Base-by-base conservation (phyloP, 2,113 vertebrate genomes). In the Pluvialis apricaria region DNA sequence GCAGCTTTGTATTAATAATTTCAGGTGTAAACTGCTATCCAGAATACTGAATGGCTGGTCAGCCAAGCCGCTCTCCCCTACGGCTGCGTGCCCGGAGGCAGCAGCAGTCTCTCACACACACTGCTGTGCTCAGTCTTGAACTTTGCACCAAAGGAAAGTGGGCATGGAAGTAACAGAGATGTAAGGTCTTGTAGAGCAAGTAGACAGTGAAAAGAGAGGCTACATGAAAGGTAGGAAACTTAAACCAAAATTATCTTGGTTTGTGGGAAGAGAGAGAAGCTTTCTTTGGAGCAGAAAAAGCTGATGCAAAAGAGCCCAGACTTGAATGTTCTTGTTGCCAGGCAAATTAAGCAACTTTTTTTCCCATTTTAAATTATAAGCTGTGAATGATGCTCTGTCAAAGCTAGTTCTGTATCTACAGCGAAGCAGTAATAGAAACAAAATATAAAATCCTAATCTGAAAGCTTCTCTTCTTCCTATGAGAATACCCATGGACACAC, bases 301-400 rank as follows among this genome's bases (percentile, higher is more conserved):
- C 13, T 45, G 36, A 91, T 86, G 24, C 13, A 58, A 85, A 82
- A 75, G 15, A 88, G 3, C 7, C 28, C 11, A 72, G 54, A 68
- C 45, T 40, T 42, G 20, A 60, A 66, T 36, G 29, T 1, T 87
- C 22, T 18, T 82, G 40, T 88, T 16, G 8, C 40, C 52, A 49
- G 51, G 58, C 13, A 80, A 94, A 64, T 26, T 17, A 58, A 28
- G 17, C 0, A 11, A 15, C 7, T 42, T 49, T 86, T 61, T 28
- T 8, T 44, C 31, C n/a, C 38, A 40, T 68, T 95, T 93, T 16
- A 42, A 90, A 86, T 92, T 49, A 52, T 38, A 80, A 94, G 19
- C 25, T 84, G 54, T 44, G 65, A 78, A 73, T 57, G 55, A 61
- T 72, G 14, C 9, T 66, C 34, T 61, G 42, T 82, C 65, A 82